Evolutionary conservation across 2,888 invertebrate genomes (phyloP), one percentile per base, ranked within the genome.

Genomic region (Cephus spinipes): DNA sequence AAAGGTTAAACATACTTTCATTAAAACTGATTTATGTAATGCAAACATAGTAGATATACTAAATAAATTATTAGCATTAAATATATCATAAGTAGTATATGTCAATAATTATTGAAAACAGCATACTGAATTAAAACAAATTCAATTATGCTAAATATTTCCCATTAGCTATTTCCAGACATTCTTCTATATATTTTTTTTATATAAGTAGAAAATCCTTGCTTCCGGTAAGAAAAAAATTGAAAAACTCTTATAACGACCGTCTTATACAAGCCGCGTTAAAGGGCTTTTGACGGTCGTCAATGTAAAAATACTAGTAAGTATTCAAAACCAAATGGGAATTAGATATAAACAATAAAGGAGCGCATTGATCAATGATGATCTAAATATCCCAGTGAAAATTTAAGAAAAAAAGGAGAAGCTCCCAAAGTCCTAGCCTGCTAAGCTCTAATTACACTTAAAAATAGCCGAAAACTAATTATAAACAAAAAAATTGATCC

Each of bases 401-500:
- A 15, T 55, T 6, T 23, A 55, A 55, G 55, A 23, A 23, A 32
- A 31, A 23, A 55, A 15, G 23, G 9, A 23, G 23, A 23, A 55
- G 23, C 9, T 55, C 23, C 55, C 23, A 1, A 55, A 23, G 9
- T 55, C 23, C 55, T 55, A 55, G 6, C 23, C 9, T 55, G 55
- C 23, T 55, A 55, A 33, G 71, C 33, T 80, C 78, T 75, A 69
- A 75, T 73, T 31, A 68, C 76, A 80, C 73, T 78, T 82, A n/a
- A 80, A 81, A 82, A 83, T 83, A 82, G 79, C 79, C 77, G 74
- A 34, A 69, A 76, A 81, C 79, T 81, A 83, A 81, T 81, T 81
- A 81, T 80, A 83, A 82, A 83, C 79, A 83, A 81, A 77, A 32
- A 40, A 75, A n/a, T 55, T 35, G 15, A 33, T 71, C 74, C 68